Base-by-base conservation (phyloP, 2,888 invertebrate species). In the Eumacrocentrus americanus region DNA sequence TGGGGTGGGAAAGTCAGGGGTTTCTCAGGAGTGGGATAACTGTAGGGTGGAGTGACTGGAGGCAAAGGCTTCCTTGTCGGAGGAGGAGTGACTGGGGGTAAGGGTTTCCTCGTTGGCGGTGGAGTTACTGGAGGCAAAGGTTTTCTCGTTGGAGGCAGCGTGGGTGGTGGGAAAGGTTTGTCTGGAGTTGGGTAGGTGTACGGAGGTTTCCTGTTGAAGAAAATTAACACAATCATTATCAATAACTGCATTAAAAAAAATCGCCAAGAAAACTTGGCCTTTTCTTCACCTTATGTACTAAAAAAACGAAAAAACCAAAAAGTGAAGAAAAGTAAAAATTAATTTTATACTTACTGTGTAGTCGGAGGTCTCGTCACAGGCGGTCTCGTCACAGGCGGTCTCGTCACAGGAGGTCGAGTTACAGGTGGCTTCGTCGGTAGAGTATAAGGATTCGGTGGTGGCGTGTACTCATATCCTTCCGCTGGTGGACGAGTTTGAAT, bases 171-270 rank as follows among this genome's bases (percentile, higher is more conserved):
- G 11, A 67, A 58, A n/a, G 67, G 64, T 47, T 58, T 50, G 5
- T 68, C 60, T 9, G 72, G 69, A 25, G 61, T 52, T 12, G 71
- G 70, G 4, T 74, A 72, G 2, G 64, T 67, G 22, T 65, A 62
- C n/a, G 66, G 62, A 12, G 74, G 68, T 3, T 11, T 42, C 29
- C 29, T 29, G 29, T 6, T 29, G 4, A 29, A 29, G 9, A 4
- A 29, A 29, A 6, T n/a, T n/a, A n/a, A n/a, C n/a, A n/a, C n/a
- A n/a, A n/a, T n/a, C n/a, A n/a, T n/a, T n/a, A n/a, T n/a, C n/a
- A n/a, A n/a, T n/a, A n/a, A n/a, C n/a, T n/a, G n/a, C 29, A 29
- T 6, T 29, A 29, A 29, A 29, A 29, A 29, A 29, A 29, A 29
- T 29, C n/a, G n/a, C n/a, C n/a, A n/a, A n/a, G n/a, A n/a, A n/a